Percentiles rank a stretch among this genome's conserved stretches.
phyloP scores from a whole-genome alignment of 2,797 vertebrate genomes.

The Cyclopterus lumpus region DNA sequence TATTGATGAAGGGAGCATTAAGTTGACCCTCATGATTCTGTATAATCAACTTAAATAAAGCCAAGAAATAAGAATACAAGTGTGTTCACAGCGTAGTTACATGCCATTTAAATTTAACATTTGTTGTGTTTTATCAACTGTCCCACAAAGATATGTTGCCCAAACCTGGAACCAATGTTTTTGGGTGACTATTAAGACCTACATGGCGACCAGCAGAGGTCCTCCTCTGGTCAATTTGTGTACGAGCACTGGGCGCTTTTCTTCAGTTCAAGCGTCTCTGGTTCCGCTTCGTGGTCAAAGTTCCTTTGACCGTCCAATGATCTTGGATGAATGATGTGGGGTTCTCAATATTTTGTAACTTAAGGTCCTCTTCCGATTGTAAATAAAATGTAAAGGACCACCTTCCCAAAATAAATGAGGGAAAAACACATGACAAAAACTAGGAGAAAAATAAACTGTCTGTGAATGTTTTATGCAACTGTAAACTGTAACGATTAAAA shows the following conservation, averaged over 20 bases:
- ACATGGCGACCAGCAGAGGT: slow-evolving; percentile 50
- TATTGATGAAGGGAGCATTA: background rate
- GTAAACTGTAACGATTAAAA: background rate
- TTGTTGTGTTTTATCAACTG: background rate
- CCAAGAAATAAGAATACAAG: background rate
- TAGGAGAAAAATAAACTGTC: background rate
- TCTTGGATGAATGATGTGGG: background rate
- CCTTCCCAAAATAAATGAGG: background rate
- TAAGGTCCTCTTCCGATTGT: background rate
- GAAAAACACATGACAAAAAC: background rate
- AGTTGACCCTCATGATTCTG: background rate
- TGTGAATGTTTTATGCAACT: too few species aligned
- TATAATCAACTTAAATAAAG: background rate
- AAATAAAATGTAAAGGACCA: too few species aligned
- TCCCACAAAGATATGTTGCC: background rate
- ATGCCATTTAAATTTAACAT: background rate
- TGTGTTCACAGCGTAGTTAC: background rate
- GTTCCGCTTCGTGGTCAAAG: slow-evolving; percentile 17
- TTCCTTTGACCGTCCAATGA: slow-evolving; percentile 1
- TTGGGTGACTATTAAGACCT: background rate
- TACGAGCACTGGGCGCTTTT: background rate
- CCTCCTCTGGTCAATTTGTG: background rate
- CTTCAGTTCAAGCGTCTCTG: background rate
- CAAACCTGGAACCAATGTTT: background rate
- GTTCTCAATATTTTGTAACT: background rate